Base-by-base conservation (phyloP, 2,888 invertebrate genomes). In the Endotricha flammealis region DNA sequence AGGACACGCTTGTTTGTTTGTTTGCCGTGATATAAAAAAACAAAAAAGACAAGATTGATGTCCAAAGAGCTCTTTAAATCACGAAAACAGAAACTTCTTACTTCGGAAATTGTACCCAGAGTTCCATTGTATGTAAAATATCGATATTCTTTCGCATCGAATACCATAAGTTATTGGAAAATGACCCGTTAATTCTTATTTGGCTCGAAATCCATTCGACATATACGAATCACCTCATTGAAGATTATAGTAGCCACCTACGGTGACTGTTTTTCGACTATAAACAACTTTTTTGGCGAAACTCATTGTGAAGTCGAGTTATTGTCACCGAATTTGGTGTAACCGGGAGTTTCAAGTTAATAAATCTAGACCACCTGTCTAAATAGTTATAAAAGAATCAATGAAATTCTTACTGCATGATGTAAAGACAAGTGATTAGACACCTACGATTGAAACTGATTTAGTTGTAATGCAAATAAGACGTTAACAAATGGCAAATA, bases 241-340 rank as follows among this genome's bases (percentile, higher is more conserved):
- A 40, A 38, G 33, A 41, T 46, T 42, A 50, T 37, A 43, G 30
- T 33, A 53, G 50, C 64, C 62, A 53, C 70, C 69, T 57, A 64
- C 67, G 40, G 41, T 34, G 41, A 53, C 43, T 47, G 44, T 56
- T 56, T 53, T 58, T 60, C 57, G 46, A 45, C 45, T 53, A 63
- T 61, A 63, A 64, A 54, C 37, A 32, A 48, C 51, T 16, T 48
- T 64, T 72, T 63, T 64, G 66, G 67, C 31, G 33, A 61, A 50
- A 57, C 37, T 62, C 59, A 59, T 65, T 62, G 54, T 62, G 56
- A 37, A 46, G 45, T 57, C 46, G 48, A 46, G 47, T 29, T 48
- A 53, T 46, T 48, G 49, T 41, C 38, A 37, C 57, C 55, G 29
- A 40, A 38, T 60, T 63, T 51, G 45, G 54, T 48, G 39, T 52